Evolutionary conservation across 2,113 vertebrate genomes (phyloP).

Genomic region (Piliocolobus tephrosceles): DNA sequence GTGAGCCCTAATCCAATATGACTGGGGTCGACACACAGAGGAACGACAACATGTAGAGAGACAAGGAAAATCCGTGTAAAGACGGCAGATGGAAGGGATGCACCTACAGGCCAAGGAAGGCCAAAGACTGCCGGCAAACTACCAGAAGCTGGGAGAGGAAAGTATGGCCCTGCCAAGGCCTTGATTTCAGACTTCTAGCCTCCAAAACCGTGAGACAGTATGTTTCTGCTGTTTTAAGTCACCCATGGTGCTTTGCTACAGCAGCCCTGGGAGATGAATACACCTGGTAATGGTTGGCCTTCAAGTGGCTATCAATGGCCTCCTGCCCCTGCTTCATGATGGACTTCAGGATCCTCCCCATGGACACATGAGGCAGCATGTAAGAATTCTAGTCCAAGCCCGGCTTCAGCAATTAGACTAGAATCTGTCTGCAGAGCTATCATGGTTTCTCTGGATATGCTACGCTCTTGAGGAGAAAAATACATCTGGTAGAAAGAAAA

Average conservation of each 20-base stretch:
- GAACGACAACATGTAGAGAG: not conserved
- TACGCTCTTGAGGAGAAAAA: not conserved
- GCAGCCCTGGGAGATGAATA: not conserved
- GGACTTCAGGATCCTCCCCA: not conserved
- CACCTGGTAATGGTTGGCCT: not conserved
- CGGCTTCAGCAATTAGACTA: not conserved
- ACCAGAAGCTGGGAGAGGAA: not conserved
- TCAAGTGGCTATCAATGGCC: fast-evolving
- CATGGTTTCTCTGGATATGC: not conserved
- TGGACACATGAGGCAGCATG: not conserved
- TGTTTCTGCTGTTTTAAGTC: not conserved
- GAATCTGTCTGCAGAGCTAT: not conserved
- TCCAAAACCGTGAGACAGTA: not conserved
- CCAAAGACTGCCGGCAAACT: not conserved
- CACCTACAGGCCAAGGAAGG: not conserved
- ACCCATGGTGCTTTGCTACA: not conserved
- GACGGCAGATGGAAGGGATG: fast-evolving
- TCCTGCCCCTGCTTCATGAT: not conserved
- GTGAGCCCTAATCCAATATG: not conserved
- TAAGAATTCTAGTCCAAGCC: not conserved
- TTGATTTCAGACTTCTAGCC: not conserved
- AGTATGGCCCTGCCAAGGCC: not conserved
- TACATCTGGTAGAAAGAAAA: not conserved
- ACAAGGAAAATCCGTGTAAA: not conserved
- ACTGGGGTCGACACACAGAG: not conserved